Conservation (phyloP, 2,888 invertebrate species). For the Aplocera efformata region DNA sequence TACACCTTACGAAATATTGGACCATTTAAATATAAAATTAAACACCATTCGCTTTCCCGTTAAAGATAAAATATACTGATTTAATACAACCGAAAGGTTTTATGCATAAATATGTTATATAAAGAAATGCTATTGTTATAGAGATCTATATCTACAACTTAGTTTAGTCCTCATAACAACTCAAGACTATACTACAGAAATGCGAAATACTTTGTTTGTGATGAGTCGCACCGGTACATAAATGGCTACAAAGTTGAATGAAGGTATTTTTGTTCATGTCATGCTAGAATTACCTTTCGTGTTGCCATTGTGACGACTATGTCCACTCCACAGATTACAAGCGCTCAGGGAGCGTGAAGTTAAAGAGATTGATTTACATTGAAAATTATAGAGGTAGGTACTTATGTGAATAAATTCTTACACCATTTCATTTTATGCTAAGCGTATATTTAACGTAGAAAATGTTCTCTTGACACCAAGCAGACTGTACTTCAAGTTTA, state of each 20-base stretch:
- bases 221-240: too few species aligned
- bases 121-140: slow-evolving; percentile 13
- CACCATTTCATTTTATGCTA: slow-evolving; percentile 27
- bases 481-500: neutral
- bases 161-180: too few species aligned
- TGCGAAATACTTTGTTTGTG: too few species aligned
- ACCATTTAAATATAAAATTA: slow-evolving; percentile 39
- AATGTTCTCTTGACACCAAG: slow-evolving; percentile 20
- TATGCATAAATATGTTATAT: slow-evolving; percentile 6
- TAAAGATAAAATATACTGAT: slow-evolving; percentile 30
- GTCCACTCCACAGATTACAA: slow-evolving; percentile 12
- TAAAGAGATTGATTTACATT: slow-evolving; percentile 10
- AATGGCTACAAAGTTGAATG: neutral
- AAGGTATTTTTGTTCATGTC: slow-evolving; percentile 1
- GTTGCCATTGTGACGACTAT: slow-evolving; percentile 5
- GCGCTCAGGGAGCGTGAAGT: slow-evolving; percentile 7
- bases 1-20: slow-evolving; percentile 62
- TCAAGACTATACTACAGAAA: too few species aligned
- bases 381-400: slow-evolving; percentile 15
- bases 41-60: slow-evolving; percentile 35
- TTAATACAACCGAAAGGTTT: slow-evolving; percentile 25
- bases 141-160: neutral
- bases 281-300: neutral
- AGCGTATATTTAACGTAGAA: slow-evolving; percentile 21
- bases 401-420: slow-evolving; percentile 27